Conservation (phyloP, 2,888 invertebrate species). For the Eupelmus urozonus region DNA sequence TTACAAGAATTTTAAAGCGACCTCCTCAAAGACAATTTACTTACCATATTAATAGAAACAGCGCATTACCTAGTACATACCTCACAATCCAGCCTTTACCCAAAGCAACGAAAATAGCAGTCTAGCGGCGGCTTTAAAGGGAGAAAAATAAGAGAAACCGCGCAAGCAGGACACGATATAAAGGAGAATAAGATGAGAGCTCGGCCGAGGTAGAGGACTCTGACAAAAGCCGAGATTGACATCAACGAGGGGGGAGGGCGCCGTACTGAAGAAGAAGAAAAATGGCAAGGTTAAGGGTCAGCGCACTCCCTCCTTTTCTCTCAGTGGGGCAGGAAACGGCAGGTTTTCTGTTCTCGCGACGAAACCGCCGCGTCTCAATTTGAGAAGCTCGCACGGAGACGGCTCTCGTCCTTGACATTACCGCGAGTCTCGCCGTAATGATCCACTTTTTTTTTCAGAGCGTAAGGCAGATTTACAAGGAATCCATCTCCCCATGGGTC, state of each 20-base stretch:
- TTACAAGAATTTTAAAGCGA: background rate
- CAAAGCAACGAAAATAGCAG: constrained; percentile 35
- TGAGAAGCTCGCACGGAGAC: constrained; percentile 26
- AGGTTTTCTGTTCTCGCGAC: constrained; percentile 31
- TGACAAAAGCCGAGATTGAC: constrained; percentile 50
- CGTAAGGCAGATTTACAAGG: no score
- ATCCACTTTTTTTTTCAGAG: constrained; percentile 22
- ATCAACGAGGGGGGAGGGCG: constrained; percentile 1
- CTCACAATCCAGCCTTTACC: background rate
- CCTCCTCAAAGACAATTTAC: background rate
- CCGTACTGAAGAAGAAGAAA: constrained; percentile 13
- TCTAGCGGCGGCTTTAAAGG: background rate
- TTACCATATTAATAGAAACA: constrained; percentile 19
- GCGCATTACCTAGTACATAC: background rate
- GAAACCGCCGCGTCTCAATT: constrained; percentile 27
- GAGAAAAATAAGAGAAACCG: background rate
- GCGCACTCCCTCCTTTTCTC: constrained; percentile 13
- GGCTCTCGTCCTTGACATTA: constrained; percentile 45
- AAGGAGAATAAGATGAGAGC: constrained; percentile 42
- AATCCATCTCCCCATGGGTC: no score
- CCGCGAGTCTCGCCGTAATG: constrained; percentile 20
- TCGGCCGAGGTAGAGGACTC: background rate
- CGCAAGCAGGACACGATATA: constrained; percentile 5
- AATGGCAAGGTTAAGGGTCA: constrained; percentile 56
- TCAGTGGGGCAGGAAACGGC: constrained; percentile 48